phyloP scores from a whole-genome alignment of 1,140 invertebrate species.

The Brachionus sp. region DNA sequence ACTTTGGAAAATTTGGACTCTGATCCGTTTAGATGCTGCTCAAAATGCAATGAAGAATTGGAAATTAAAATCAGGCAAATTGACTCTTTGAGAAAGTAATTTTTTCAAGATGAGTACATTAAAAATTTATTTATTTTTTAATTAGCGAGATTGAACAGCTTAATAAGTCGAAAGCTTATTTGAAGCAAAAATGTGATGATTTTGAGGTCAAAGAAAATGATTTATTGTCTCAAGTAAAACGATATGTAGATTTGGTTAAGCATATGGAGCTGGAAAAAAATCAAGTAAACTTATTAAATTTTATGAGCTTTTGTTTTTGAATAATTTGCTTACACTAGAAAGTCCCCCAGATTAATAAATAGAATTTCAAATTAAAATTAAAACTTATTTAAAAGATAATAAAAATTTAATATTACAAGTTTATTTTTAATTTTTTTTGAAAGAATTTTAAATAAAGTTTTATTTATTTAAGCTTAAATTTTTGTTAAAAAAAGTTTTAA shows the following conservation, averaged over 20 bases:
- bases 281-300: background rate
- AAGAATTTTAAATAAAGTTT: no score
- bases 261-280: conserved; percentile 36
- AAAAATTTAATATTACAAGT: no score
- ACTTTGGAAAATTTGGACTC: conserved; percentile 32
- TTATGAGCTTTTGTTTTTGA: no score
- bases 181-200: conserved; percentile 35
- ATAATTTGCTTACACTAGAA: no score
- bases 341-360: no score
- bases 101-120: background rate
- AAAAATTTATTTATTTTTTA: background rate
- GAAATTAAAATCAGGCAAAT: background rate
- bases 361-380: no score
- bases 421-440: no score
- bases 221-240: conserved; percentile 33
- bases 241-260: conserved; percentile 33
- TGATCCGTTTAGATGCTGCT: background rate
- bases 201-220: background rate
- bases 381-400: no score
- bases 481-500: no score
- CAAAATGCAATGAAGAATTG: conserved; percentile 30
- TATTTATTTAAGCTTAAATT: no score
- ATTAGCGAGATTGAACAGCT: conserved; percentile 20
- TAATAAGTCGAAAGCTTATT: background rate
- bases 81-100: conserved; percentile 18